Percentiles rank a stretch among this genome's conserved stretches.
These are phyloP conservation scores for Felis chaus DNA, from an alignment of 2,113 vertebrate species.

Conservation along the genomic window DNA sequence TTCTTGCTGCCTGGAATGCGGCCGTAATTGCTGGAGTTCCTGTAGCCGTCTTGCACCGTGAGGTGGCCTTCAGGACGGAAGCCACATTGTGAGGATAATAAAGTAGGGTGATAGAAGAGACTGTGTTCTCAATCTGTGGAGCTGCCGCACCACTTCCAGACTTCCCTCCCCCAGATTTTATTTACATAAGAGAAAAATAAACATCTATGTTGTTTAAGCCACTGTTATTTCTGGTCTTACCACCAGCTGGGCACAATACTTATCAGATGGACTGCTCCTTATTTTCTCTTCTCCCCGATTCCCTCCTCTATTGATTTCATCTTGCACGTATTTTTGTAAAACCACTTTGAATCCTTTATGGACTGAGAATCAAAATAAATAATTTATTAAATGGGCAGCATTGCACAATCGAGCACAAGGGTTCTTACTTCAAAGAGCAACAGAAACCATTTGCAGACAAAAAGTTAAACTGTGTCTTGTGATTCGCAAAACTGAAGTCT, in stretches of 20 bases:
- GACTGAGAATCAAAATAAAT: constrained; percentile 70
- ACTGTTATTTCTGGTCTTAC: not conserved
- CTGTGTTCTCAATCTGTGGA: not conserved
- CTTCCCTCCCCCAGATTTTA: not conserved
- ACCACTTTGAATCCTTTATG: constrained; percentile 63
- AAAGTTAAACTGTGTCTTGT: constrained; percentile 49
- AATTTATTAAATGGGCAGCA: constrained; percentile 57
- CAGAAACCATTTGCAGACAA: constrained; percentile 50
- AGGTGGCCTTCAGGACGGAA: not conserved
- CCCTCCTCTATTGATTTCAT: constrained; percentile 42
- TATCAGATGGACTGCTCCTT: not conserved
- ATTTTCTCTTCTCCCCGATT: not conserved
- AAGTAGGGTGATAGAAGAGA: not conserved
- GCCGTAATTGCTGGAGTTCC: not conserved
- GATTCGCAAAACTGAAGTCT: constrained; percentile 51
- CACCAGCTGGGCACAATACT: not conserved
- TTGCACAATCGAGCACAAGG: constrained; percentile 26
- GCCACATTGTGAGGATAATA: not conserved
- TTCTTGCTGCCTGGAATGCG: not conserved
- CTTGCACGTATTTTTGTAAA: constrained; percentile 55
- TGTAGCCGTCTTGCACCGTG: not conserved
- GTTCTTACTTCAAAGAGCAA: constrained; percentile 69
- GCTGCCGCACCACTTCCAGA: not conserved
- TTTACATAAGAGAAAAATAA: constrained; percentile 12
- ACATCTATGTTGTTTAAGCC: not conserved